These are phyloP conservation scores for Diarsia mendica DNA, from an alignment of 2,888 invertebrate species.

Conservation along the genomic window DNA sequence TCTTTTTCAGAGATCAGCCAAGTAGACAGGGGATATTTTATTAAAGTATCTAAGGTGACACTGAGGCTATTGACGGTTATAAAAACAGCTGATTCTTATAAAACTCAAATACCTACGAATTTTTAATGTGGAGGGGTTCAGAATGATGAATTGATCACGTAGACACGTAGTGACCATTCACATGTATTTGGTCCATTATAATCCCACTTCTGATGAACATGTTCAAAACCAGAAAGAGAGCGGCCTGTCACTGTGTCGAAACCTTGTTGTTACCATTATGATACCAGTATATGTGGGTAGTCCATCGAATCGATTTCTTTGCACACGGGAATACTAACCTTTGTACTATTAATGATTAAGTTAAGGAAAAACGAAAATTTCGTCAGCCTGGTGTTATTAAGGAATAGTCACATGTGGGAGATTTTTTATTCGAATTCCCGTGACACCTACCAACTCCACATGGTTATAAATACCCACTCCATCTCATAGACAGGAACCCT, in stretches of 20 bases:
- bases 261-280: not conserved
- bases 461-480: not conserved
- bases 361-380: too few species aligned
- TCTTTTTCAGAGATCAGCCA: not conserved
- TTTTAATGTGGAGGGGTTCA: too few species aligned
- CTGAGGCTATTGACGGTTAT: too few species aligned
- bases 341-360: too few species aligned
- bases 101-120: too few species aligned
- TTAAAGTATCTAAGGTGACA: too few species aligned
- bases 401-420: too few species aligned
- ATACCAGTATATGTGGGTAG: not conserved
- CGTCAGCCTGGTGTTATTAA: too few species aligned
- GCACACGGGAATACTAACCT: not conserved
- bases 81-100: too few species aligned
- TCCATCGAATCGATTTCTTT: not conserved
- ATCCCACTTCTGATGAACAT: not conserved
- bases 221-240: not conserved
- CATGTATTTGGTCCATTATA: not conserved
- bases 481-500: not conserved
- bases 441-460: not conserved
- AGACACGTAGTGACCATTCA: too few species aligned
- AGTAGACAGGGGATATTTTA: not conserved
- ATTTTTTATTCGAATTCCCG: not conserved
- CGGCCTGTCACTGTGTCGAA: not conserved
- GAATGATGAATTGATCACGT: too few species aligned